Conservation (phyloP, 2,888 invertebrate genomes). For the Caenorhabditis macrosperma region DNA sequence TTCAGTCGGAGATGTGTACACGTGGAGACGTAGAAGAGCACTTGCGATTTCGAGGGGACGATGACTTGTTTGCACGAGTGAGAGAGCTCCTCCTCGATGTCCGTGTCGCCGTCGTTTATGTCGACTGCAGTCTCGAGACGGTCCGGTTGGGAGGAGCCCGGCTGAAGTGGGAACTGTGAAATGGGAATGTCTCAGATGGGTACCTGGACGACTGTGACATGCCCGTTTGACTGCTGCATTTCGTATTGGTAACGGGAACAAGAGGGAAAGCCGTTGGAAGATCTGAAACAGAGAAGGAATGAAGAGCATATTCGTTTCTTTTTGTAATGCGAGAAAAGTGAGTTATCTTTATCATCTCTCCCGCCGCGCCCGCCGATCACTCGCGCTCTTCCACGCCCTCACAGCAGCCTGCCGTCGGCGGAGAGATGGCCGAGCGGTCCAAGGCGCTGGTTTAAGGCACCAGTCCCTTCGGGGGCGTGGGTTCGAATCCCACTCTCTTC, state of each 20-base stretch:
- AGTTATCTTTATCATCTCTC: neutral
- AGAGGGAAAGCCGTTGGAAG: conserved; percentile 46
- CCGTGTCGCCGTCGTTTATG: conserved; percentile 56
- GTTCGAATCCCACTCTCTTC: conserved; percentile 87
- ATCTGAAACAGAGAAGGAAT: conserved; percentile 19
- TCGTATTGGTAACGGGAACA: conserved; percentile 48
- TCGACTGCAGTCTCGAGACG: conserved; percentile 46
- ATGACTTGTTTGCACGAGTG: conserved; percentile 60
- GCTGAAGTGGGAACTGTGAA: no score
- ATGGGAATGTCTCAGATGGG: neutral
- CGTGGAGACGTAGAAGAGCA: conserved; percentile 73
- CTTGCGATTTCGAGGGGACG: conserved; percentile 72
- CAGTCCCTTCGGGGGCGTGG: conserved; percentile 90
- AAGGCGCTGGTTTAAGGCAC: conserved; percentile 91
- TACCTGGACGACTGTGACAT: conserved; percentile 38
- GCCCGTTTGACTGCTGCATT: conserved; percentile 41
- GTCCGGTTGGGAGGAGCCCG: conserved; percentile 39
- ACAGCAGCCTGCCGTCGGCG: neutral
- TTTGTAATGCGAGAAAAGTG: no score
- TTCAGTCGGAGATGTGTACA: conserved; percentile 68
- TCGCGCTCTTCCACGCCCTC: neutral
- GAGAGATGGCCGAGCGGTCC: conserved; percentile 83
- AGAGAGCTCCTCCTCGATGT: conserved; percentile 57
- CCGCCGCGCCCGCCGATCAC: neutral
- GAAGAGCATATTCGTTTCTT: no score